A percentile compares a stretch with the other conserved stretches of the same genome.
Conservation (phyloP, 1,140 invertebrate genomes). For the Pachypeltis micranthus region DNA sequence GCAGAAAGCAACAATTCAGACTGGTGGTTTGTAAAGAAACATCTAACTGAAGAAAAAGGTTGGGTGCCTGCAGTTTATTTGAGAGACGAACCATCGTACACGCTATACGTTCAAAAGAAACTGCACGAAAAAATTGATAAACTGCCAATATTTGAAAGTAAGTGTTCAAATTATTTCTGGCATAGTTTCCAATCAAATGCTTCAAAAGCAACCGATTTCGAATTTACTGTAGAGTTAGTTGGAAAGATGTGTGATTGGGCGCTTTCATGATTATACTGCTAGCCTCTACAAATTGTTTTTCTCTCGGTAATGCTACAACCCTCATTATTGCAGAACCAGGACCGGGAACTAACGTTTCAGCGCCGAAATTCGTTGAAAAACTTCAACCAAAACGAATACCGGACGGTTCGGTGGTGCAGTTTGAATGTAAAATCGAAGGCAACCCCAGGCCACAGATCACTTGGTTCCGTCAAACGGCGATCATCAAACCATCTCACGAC, state of each 20-base stretch:
- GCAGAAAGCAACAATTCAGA: conserved; percentile 62
- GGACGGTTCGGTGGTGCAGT: conserved; percentile 78
- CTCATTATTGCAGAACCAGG: conserved; percentile 63
- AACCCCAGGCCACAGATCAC: conserved; percentile 80
- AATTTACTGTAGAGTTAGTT: background rate
- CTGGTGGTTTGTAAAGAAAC: conserved; percentile 87
- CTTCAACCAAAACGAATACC: conserved; percentile 67
- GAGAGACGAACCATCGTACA: conserved; percentile 68
- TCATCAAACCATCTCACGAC: conserved; percentile 79
- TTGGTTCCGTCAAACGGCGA: conserved; percentile 86
- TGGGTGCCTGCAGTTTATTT: conserved; percentile 84
- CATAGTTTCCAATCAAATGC: too few species aligned
- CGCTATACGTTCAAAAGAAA: conserved; percentile 71
- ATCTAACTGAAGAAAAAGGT: conserved; percentile 78
- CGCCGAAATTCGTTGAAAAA: conserved; percentile 76
- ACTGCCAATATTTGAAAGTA: conserved; percentile 82
- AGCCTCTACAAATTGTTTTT: background rate
- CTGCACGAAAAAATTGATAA: conserved; percentile 83
- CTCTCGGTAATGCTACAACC: too few species aligned
- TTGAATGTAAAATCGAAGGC: conserved; percentile 83
- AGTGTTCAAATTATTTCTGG: too few species aligned
- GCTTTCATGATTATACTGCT: background rate
- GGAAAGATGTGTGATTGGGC: background rate
- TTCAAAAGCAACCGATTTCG: too few species aligned
- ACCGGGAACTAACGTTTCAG: conserved; percentile 58